These are phyloP conservation scores for Vombatus ursinus DNA, from an alignment of 2,113 vertebrate genomes.

Conservation along the genomic window DNA sequence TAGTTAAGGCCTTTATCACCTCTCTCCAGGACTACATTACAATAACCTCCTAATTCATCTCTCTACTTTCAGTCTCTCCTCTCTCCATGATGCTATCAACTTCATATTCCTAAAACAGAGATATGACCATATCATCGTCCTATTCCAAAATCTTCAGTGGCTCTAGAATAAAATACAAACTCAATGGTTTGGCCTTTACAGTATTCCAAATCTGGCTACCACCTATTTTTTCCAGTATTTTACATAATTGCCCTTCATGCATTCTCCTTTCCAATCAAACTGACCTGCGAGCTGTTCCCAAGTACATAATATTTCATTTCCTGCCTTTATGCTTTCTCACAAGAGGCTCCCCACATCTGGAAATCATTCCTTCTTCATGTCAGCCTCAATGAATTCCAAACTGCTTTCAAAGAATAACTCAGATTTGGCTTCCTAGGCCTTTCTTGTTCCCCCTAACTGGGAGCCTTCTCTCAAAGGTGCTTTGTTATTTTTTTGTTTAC, in stretches of 20 bases:
- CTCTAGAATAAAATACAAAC: background rate
- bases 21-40: background rate
- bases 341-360: background rate
- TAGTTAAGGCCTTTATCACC: background rate
- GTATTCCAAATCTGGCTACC: background rate
- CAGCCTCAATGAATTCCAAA: background rate
- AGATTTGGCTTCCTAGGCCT: background rate
- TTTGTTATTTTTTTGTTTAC: background rate
- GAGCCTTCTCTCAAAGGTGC: background rate
- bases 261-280: background rate
- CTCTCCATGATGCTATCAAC: background rate
- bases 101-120: no score
- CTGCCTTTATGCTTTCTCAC: background rate
- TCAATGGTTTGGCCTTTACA: background rate
- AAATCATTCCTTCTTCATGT: background rate
- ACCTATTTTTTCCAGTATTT: background rate
- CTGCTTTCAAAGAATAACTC: background rate
- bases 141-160: background rate
- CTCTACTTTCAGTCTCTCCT: background rate
- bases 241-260: background rate
- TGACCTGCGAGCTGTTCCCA: background rate
- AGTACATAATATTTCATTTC: background rate
- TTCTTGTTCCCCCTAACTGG: background rate
- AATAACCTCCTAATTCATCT: background rate
- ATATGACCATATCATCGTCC: background rate